Evolutionary conservation across 2,797 vertebrate species (phyloP).

Genomic region (Hybognathus amarus): DNA sequence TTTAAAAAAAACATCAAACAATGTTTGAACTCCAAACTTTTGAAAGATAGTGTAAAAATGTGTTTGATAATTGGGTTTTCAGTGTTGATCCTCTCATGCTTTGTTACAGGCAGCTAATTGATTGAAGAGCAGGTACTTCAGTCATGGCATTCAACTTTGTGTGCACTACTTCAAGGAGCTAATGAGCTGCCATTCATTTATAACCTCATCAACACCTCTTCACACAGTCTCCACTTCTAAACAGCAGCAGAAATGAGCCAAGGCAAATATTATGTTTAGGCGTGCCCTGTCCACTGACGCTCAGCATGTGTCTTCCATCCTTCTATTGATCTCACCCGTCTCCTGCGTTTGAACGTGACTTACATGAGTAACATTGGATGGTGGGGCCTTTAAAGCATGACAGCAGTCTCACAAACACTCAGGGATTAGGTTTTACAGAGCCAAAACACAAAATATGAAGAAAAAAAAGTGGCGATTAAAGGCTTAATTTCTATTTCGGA

Average conservation of each 20-base stretch:
- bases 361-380: constrained; percentile 16
- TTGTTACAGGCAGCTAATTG: constrained; percentile 49
- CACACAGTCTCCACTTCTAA: constrained; percentile 37
- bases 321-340: constrained; percentile 39
- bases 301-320: neutral
- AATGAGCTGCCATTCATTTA: constrained; percentile 55
- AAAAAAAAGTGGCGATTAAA: constrained; percentile 54
- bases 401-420: constrained; percentile 33
- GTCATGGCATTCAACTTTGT: constrained; percentile 43
- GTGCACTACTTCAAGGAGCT: constrained; percentile 43
- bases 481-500: constrained; percentile 61
- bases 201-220: constrained; percentile 52
- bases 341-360: constrained; percentile 31
- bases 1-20: neutral
- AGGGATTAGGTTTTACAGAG: constrained; percentile 40
- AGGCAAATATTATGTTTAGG: constrained; percentile 43
- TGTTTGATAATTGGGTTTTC: constrained; percentile 1
- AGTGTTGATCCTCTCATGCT: neutral
- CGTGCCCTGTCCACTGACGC: neutral
- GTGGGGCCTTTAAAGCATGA: constrained; percentile 45
- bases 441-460: constrained; percentile 55
- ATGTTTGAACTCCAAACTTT: neutral
- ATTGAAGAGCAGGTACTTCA: constrained; percentile 42
- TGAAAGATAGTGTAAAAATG: neutral
- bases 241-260: constrained; percentile 13